Evolutionary conservation across 1,140 invertebrate species (phyloP), one percentile per base, ranked within the genome.

Genomic region (Trichonephila clavata): DNA sequence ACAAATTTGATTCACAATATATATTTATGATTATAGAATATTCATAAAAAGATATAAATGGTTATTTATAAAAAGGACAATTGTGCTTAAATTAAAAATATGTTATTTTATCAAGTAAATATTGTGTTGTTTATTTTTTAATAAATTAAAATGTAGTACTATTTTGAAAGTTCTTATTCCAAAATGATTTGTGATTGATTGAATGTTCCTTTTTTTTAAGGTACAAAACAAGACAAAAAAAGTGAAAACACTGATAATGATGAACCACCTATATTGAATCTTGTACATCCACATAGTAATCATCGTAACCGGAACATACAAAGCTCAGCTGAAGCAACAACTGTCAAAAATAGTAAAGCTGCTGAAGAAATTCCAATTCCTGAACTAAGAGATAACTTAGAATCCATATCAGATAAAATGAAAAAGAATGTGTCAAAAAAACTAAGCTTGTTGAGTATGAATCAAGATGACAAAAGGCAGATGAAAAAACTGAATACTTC

Each of bases 191-290:
- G 13, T 27, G 21, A 68, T 68, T 24, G n/a, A 2, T 68, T 27
- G 14, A 32, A 43, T 39, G 43, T 63, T 87, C 4, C 14, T 24
- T 87, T 39, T 65, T 87, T 43, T 87, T 39, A 43, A 88, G 86
- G 59, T 43, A 32, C 86, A 63, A 88, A 88, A 68, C 24, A 61
- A 18, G 59, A 21, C 18, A 65, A 88, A 13, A 2, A 43, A 43
- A 24, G 39, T n/a, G 63, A 43, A 21, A 83, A 50, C 20, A 10
- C 80, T 43, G 80, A 43, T 16, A 81, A 39, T 80, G 71, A 39
- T 20, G 14, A 83, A 83, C 39, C 80, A 18, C 18, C 50, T 8
- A 16, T 50, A n/a, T 50, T 50, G 0, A 20, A 83, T 39, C 80
- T 3, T 50, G 5, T 83, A 20, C 80, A 21, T 83, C 39, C 24